phyloP scores from a whole-genome alignment of 1,140 invertebrate species.

The Drosophila sproati region DNA sequence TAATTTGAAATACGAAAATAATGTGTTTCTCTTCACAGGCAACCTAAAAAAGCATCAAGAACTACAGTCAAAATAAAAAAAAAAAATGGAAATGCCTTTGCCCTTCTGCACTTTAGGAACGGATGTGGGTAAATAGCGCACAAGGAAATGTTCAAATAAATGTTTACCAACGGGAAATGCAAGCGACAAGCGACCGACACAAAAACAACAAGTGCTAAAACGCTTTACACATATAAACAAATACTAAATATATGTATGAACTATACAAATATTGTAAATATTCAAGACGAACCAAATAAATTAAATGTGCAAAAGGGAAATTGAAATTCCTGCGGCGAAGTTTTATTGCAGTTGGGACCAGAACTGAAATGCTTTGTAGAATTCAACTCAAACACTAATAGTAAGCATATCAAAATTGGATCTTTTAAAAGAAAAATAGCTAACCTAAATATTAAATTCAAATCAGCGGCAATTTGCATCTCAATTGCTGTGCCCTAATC shows the following conservation, averaged over 20 bases:
- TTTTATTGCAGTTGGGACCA: conserved; percentile 28
- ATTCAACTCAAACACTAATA: conserved; percentile 50
- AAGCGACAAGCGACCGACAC: conserved; percentile 51
- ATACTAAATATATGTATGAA: conserved; percentile 14
- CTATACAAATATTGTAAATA: conserved; percentile 14
- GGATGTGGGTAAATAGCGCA: conserved; percentile 73
- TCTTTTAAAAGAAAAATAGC: conserved; percentile 39
- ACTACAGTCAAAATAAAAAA: conserved; percentile 69
- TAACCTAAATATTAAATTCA: conserved; percentile 76
- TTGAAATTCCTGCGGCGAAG: conserved; percentile 21
- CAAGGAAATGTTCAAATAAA: conserved; percentile 76
- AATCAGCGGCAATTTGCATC: conserved; percentile 80
- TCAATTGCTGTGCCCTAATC: conserved; percentile 63
- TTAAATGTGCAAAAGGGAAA: conserved; percentile 2
- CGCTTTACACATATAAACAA: conserved; percentile 52
- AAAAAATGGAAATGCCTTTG: conserved; percentile 38
- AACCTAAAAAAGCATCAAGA: background rate
- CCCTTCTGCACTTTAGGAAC: conserved; percentile 40
- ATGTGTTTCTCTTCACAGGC: too few relatives aligned
- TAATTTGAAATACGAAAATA: too few relatives aligned
- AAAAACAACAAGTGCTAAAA: conserved; percentile 60
- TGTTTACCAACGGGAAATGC: conserved; percentile 77
- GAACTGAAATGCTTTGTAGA: conserved; percentile 7
- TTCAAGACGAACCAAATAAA: background rate
- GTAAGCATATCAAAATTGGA: conserved; percentile 65